Base-by-base conservation (phyloP, 2,888 invertebrate genomes). In the Brachyopa scutellaris region DNA sequence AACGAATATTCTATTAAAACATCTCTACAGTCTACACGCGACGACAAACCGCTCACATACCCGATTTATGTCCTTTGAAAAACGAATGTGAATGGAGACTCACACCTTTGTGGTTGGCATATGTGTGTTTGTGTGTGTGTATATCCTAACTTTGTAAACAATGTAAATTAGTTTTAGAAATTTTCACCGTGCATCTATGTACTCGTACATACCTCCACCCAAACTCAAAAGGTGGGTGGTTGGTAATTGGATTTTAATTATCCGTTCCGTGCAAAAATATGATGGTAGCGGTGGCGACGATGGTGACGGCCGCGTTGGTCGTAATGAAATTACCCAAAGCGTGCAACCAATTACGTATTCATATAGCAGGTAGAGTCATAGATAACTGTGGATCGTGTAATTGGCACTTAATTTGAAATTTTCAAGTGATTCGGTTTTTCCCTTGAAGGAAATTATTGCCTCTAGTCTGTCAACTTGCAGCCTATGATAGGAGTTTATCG, bases 181-280 rank as follows among this genome's bases (percentile, higher is more conserved):
- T 78, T 64, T 78, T 45, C 49, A 67, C 11, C 23, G 36, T 51
- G 55, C 57, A 55, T 64, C 33, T 40, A 29, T 40, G 19, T n/a
- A n/a, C n/a, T n/a, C n/a, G n/a, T n/a, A n/a, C n/a, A n/a, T n/a
- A n/a, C 7, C 5, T 49, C 57, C 62, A 3, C 6, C 26, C 26
- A 26, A n/a, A 6, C 26, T 26, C 6, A 6, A 6, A 3, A 5
- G 26, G 69, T 61, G 55, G 11, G 57, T 57, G 70, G 69, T 64
- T 64, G 70, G 49, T 78, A 78, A 78, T 78, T 78, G 70, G 77
- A 64, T 78, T 78, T 78, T 78, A 70, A 78, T 78, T 78, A 78
- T 78, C 77, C 70, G 70, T 57, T 78, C 29, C 70, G 21, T 57
- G 70, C 64, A 70, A 64, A 78, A 70, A 70, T 64, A 61, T 70